phyloP scores from a whole-genome alignment of 1,140 invertebrate genomes.

The Drosophila leontia region DNA sequence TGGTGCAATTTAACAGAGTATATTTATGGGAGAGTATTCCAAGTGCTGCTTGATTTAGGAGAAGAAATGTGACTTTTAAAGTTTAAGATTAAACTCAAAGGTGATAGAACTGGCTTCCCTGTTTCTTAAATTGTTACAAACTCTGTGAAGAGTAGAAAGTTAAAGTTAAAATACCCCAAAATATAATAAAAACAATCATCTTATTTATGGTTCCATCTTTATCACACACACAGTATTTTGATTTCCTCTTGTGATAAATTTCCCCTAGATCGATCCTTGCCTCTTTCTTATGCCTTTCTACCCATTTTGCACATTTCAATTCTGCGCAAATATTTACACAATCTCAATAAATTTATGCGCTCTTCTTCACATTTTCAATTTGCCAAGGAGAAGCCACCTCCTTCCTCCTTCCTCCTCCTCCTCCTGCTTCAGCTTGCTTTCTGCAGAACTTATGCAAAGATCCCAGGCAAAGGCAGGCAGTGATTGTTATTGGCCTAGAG shows the following conservation, averaged over 20 bases:
- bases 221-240: neutral
- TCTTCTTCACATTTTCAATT: conserved; percentile 83
- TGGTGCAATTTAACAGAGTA: neutral
- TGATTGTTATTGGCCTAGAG: conserved; percentile 81
- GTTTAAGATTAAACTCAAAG: neutral
- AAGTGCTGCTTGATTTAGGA: neutral
- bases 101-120: neutral
- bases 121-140: neutral
- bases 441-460: conserved; percentile 73
- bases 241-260: conserved; percentile 21
- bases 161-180: neutral
- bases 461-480: conserved; percentile 30
- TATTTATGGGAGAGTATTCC: conserved; percentile 7
- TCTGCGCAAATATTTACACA: conserved; percentile 81
- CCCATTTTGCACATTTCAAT: conserved; percentile 55
- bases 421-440: conserved; percentile 27
- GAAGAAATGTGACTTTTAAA: neutral
- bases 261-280: conserved; percentile 22
- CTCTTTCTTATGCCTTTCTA: neutral
- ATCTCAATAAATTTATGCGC: conserved; percentile 81
- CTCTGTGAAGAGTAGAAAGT: neutral
- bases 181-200: neutral
- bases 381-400: conserved; percentile 42
- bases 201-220: conserved; percentile 34
- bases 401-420: conserved; percentile 19